Evolutionary conservation across 2,888 invertebrate species (phyloP), one percentile per base, ranked within the genome.

Genomic region (Timema cristinae): DNA sequence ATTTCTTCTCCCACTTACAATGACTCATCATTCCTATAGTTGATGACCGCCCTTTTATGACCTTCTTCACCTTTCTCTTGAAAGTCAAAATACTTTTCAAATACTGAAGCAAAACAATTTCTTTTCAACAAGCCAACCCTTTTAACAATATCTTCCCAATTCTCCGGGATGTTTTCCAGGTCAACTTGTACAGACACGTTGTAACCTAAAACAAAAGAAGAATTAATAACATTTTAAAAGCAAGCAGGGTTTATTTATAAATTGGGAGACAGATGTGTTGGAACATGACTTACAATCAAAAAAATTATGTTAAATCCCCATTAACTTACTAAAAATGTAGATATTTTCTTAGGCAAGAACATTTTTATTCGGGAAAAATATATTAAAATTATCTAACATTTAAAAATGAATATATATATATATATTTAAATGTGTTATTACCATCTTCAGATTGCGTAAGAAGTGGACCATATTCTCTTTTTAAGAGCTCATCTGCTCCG

Each of bases 81-180:
- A 83, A 95, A 95, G 82, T 97, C 93, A 84, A 99, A 99, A 86
- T 99, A 99, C 81, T 98, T 98, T 83, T 99, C 98, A 85, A 99
- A 99, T 74, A 99, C 98, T 15, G 98, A 97, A 66, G 98, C 98
- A 84, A 99, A 99, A 85, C 99, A 99, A 85, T 99, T 96, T 80
- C 98, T 89, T 84, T 99, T 99, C 75, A 99, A 85, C 71, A 97
- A 87, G 32, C 97, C 96, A 77, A 97, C 92, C 85, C 94, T 95
- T 83, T 93, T 93, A 77, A 97, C 95, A 78, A 95, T 82, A 75
- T 89, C 88, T 82, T 93, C 93, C 91, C 95, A 95, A 82, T 97
- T 91, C 54, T 89, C 86, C 7, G 98, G 97, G 79, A 99, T 89
- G 81, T 92, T 91, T 81, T 96, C 96, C 84, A 98, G 85, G 84